These are phyloP conservation scores for Panopea generosa DNA, from an alignment of 2,888 invertebrate genomes.

Conservation along the genomic window DNA sequence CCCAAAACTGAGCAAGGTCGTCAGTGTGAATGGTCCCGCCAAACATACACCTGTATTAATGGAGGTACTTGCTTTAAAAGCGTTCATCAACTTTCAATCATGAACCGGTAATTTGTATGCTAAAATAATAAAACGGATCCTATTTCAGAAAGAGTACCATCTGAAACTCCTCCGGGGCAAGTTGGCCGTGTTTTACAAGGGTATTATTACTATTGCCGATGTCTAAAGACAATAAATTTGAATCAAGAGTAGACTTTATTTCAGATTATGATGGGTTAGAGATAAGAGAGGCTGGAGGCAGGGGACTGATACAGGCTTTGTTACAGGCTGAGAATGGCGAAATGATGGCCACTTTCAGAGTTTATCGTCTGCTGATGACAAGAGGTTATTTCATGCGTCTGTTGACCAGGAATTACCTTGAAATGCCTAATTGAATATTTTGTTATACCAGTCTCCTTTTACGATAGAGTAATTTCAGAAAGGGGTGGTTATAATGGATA, in stretches of 20 bases:
- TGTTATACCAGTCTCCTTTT: too few relatives aligned
- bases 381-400: too few relatives aligned
- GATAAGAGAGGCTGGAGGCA: slow-evolving; percentile 11
- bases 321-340: slow-evolving; percentile 9
- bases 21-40: too few relatives aligned
- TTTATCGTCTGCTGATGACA: not conserved
- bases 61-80: slow-evolving; percentile 2
- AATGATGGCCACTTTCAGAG: slow-evolving; percentile 5
- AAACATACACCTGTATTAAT: slow-evolving; percentile 13
- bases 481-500: too few relatives aligned
- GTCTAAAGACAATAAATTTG: slow-evolving; percentile 5
- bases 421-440: too few relatives aligned
- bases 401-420: too few relatives aligned
- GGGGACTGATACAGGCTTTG: slow-evolving; percentile 4
- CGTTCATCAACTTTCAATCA: slow-evolving; percentile 33
- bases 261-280: slow-evolving; percentile 10
- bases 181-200: slow-evolving; percentile 29
- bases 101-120: slow-evolving; percentile 42
- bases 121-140: slow-evolving; percentile 46
- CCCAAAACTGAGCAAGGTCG: slow-evolving; percentile 1
- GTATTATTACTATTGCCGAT: slow-evolving; percentile 17
- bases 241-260: not conserved
- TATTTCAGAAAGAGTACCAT: slow-evolving; percentile 20
- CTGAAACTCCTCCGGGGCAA: not conserved
- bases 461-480: too few relatives aligned